Evolutionary conservation across 2,113 vertebrate genomes (phyloP).

Genomic region (Syngnathus floridae): DNA sequence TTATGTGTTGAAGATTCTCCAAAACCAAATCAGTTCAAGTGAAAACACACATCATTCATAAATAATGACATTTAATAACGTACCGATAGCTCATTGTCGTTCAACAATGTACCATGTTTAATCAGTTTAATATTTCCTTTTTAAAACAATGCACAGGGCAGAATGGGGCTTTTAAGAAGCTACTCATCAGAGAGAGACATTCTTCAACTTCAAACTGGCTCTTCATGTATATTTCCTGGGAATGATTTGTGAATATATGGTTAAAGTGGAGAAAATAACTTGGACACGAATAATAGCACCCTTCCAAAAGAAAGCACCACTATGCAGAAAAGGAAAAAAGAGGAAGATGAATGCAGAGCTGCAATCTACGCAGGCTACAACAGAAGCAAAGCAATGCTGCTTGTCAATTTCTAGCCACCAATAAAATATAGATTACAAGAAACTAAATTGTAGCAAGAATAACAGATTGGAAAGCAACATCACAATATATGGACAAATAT

Average conservation of each 20-base stretch:
- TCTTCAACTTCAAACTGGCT: conserved; percentile 8
- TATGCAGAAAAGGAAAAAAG: conserved; percentile 9
- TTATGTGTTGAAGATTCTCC: neutral
- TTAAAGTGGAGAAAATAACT: conserved; percentile 7
- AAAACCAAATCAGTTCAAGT: neutral
- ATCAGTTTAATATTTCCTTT: conserved; percentile 60
- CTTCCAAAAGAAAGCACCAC: conserved; percentile 64
- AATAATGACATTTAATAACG: conserved; percentile 3
- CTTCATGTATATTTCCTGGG: conserved; percentile 11
- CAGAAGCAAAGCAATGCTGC: conserved; percentile 1
- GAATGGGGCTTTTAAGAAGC: conserved; percentile 12
- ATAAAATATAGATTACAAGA: conserved; percentile 1
- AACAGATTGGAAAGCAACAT: neutral
- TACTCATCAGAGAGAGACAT: neutral
- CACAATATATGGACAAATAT: too few relatives aligned
- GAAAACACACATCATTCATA: neutral
- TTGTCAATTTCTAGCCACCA: conserved; percentile 9
- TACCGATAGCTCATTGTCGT: conserved; percentile 4
- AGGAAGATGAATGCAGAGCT: conserved; percentile 17
- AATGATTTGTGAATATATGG: neutral
- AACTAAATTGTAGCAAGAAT: neutral
- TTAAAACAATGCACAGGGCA: conserved; percentile 62
- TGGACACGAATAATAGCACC: conserved; percentile 64
- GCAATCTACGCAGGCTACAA: conserved; percentile 28
- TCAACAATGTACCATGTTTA: conserved; percentile 60